These are phyloP conservation scores for Ameiurus melas DNA, from an alignment of 2,113 vertebrate genomes.

Conservation along the genomic window DNA sequence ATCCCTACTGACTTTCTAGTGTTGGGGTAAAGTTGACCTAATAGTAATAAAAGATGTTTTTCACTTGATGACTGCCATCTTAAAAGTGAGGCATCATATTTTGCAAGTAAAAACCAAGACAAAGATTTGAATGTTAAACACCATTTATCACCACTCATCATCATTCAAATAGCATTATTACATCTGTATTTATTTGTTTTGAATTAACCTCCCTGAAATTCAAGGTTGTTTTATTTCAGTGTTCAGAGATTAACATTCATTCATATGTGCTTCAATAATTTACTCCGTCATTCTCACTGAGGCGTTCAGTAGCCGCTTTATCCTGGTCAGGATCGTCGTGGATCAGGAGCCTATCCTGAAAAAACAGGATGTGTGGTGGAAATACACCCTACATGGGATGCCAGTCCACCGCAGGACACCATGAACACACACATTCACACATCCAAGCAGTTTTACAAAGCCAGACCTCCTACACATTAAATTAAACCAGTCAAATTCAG, in stretches of 20 bases:
- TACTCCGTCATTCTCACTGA: not conserved
- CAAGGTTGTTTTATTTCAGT: not conserved
- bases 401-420: not conserved
- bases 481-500: not conserved
- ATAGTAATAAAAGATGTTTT: conserved; percentile 49
- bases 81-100: not conserved
- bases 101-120: not conserved
- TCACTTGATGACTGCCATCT: not conserved
- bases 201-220: not conserved
- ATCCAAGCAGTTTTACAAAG: not conserved
- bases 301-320: not conserved
- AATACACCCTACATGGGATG: not conserved
- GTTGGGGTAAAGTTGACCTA: conserved; percentile 82
- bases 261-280: not conserved
- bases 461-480: not conserved
- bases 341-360: not conserved
- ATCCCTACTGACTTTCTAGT: conserved; percentile 81
- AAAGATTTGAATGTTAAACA: not conserved
- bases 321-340: not conserved
- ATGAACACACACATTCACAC: not conserved
- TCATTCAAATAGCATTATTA: not conserved
- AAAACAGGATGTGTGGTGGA: not conserved
- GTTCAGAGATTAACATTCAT: not conserved
- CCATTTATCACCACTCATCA: not conserved
- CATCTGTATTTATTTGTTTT: not conserved